Evolutionary conservation across 2,113 vertebrate species (phyloP).

Genomic region (Ameiurus melas): DNA sequence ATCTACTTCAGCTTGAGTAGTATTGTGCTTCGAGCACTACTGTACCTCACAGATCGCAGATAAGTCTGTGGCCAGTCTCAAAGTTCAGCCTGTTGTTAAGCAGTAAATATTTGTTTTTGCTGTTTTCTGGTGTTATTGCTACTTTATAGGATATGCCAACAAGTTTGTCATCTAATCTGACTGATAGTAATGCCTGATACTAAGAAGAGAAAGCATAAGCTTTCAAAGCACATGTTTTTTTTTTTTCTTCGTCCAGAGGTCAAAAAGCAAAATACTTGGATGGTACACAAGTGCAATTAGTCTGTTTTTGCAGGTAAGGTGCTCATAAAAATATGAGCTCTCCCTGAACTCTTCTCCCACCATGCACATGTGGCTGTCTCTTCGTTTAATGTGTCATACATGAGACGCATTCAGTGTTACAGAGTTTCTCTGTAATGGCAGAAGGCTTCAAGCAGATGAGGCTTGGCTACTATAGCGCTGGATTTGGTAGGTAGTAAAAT

Average conservation of each 20-base stretch:
- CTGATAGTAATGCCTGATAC: constrained; percentile 61
- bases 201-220: constrained; percentile 36
- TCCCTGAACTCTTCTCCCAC: constrained; percentile 4
- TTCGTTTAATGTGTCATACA: constrained; percentile 36
- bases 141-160: constrained; percentile 54
- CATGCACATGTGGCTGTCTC: background rate
- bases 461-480: constrained; percentile 51
- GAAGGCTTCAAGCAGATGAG: constrained; percentile 26
- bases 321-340: background rate
- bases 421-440: constrained; percentile 39
- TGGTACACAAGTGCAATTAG: constrained; percentile 21
- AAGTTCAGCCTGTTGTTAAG: constrained; percentile 60
- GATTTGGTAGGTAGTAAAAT: constrained; percentile 66
- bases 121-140: constrained; percentile 58
- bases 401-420: constrained; percentile 50
- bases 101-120: constrained; percentile 53
- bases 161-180: constrained; percentile 58
- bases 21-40: constrained; percentile 58
- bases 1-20: constrained; percentile 56
- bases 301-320: background rate
- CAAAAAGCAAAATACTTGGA: constrained; percentile 24
- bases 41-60: constrained; percentile 47
- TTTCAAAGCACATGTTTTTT: constrained; percentile 8
- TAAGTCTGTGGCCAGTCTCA: constrained; percentile 50
- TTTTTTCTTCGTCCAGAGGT: constrained; percentile 15